A percentile compares a stretch with the other conserved stretches of the same genome.
Evolutionary conservation across 2,113 vertebrate genomes (phyloP).

Genomic region (Benitochromis conjunctus): DNA sequence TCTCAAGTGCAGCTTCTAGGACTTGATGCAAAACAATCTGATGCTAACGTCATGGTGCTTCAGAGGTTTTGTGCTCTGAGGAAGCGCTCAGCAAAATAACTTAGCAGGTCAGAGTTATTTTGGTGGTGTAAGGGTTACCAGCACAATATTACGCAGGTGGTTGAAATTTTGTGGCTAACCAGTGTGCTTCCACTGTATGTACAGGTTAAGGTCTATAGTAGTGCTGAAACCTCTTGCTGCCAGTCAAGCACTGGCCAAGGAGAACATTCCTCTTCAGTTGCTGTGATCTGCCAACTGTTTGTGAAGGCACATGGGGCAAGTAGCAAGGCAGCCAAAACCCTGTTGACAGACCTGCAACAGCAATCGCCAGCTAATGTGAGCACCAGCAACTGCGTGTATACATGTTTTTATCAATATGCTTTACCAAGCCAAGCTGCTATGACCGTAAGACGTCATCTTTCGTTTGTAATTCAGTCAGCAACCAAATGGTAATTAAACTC

Average conservation of each 20-base stretch:
- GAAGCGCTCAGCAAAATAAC: not conserved
- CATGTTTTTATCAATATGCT: not conserved
- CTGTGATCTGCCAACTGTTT: constrained; percentile 49
- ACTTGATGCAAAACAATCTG: not conserved
- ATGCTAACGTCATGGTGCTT: not conserved
- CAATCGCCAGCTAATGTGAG: not conserved
- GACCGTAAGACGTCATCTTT: not conserved
- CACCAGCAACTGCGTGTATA: not conserved
- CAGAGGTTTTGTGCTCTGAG: not conserved
- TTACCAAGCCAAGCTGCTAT: not conserved
- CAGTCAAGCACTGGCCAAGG: not conserved
- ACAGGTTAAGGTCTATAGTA: not conserved
- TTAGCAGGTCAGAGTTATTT: not conserved
- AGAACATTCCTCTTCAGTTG: constrained; percentile 32
- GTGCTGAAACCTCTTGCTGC: not conserved
- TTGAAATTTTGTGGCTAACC: not conserved
- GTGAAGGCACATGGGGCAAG: constrained; percentile 44
- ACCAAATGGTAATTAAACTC: not conserved
- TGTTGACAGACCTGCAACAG: constrained; percentile 6
- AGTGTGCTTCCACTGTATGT: not conserved
- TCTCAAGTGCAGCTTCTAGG: not conserved
- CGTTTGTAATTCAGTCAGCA: not conserved
- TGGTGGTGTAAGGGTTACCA: not conserved
- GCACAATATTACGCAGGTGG: not conserved
- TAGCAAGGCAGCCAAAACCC: constrained; percentile 16